A percentile compares a stretch with the other conserved stretches of the same genome.
Conservation (phyloP, 30 jellyfish, hydroid and myxozoan genomes). For the Chrysaora quinquecirrha region DNA sequence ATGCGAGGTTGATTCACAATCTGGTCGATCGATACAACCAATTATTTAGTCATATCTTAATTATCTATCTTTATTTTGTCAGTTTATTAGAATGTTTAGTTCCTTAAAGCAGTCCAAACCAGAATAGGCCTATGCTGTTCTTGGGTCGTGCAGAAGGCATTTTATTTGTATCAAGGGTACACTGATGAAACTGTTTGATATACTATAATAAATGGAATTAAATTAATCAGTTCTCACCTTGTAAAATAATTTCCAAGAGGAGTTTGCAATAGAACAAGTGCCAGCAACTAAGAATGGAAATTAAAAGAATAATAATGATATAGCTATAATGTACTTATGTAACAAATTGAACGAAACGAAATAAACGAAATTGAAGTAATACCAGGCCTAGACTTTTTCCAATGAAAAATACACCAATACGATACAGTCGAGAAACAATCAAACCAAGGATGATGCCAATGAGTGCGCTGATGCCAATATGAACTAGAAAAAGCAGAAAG, state of each 20-base stretch:
- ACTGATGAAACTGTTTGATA: too few species aligned
- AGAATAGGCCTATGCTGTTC: too few species aligned
- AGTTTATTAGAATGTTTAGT: too few species aligned
- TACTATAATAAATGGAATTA: background rate
- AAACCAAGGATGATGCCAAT: constrained; percentile 79
- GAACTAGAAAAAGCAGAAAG: constrained; percentile 66
- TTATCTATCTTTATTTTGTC: too few species aligned
- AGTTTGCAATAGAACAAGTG: constrained; percentile 62
- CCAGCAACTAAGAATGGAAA: constrained; percentile 50
- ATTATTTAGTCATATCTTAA: too few species aligned
- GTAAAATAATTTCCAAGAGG: constrained; percentile 43
- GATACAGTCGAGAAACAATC: constrained; percentile 62
- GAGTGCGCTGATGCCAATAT: constrained; percentile 67
- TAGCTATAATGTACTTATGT: background rate
- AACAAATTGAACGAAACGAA: background rate
- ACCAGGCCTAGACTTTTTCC: constrained; percentile 97
- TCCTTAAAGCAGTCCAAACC: too few species aligned
- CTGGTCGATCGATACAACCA: too few species aligned
- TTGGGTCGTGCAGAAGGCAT: background rate
- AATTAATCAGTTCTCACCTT: constrained; percentile 32
- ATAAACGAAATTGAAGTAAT: constrained; percentile 4
- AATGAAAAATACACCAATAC: constrained; percentile 75
- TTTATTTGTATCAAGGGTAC: too few species aligned
- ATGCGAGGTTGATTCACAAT: too few species aligned
- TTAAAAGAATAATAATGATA: too few species aligned